Base-by-base conservation (phyloP, 2,888 invertebrate genomes). In the Plagodis dolabraria region DNA sequence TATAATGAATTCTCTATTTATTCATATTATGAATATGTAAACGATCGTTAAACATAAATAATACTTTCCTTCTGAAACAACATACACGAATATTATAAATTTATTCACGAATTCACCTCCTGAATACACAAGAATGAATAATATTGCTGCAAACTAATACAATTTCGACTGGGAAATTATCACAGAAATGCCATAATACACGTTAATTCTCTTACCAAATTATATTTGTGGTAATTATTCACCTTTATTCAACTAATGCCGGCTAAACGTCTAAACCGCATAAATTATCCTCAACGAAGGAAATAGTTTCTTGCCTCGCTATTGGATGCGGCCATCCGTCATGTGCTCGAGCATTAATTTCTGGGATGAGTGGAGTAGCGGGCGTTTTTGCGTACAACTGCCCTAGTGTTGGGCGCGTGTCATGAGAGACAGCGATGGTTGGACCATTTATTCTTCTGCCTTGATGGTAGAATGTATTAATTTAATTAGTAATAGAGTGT, bases 261-360 rank as follows among this genome's bases (percentile, higher is more conserved):
- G 55, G 47, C 50, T 63, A 60, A 67, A 67, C 56, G 64, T 65
- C 68, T 62, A 68, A 68, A 64, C 65, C 48, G 62, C 57, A 58
- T 65, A 62, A 68, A 65, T 64, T 60, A 60, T 64, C 47, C 45
- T 58, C 52, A 40, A 44, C 38, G 35, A 44, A 59, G 57, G 59
- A 56, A 63, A 64, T 68, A 68, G 66, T 68, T 68, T 64, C 57
- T 60, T 72, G 65, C 63, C 62, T 74, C 65, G 56, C 69, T 74
- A 68, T 52, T 38, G 70, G 64, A 69, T 71, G 68, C 62, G 54
- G 63, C 71, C 61, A 74, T 76, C 74, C 72, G 70, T 77, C 76
- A 72, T 76, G 74, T 68, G 70, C 69, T 61, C 54, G 50, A 65
- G 69, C 75, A 72, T 74, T 77, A 71, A 79, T 78, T 74, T 74